Base-by-base conservation (phyloP, 2,888 invertebrate species). In the Conus canariensis region DNA sequence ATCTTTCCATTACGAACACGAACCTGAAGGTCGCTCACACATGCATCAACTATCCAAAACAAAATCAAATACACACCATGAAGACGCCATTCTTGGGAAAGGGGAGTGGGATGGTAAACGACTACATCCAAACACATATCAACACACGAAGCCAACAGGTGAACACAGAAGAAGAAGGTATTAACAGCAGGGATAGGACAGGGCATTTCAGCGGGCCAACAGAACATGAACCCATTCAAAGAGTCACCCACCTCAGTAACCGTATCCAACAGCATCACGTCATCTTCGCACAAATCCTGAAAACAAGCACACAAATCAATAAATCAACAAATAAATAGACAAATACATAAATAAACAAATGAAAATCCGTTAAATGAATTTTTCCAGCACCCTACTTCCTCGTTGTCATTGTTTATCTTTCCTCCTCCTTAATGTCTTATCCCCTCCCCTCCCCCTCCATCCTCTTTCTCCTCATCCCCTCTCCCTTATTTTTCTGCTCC, bases 201-300 rank as follows among this genome's bases (percentile, higher is more conserved):
- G 45, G 45, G 45, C 2, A 45, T 45, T 45, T 45, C 45, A 45
- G 45, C 45, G 4, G 45, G 45, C 45, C 45, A 45, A 45, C 45
- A 45, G 45, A 45, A 45, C 45, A 45, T 45, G 45, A 45, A 45
- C 4, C 45, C 45, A 70, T n/a, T 22, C 22, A 70, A 70, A 4
- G 22, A 70, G 10, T 14, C 82, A 87, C 92, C 67, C 88, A 94
- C 95, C 93, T 94, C 95, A 93, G 97, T 97, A 95, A 98, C 97
- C 25, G 98, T 97, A 96, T 99, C 99, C 94, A 99, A 96, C 64
- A 99, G 96, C 97, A 98, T 98, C 67, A 98, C 97, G 96, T 98
- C 98, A 96, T 98, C 98, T 77, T 98, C 98, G 90, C 98, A 92
- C 25, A 95, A 92, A 91, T 95, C 98, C 96, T 97, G 97, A 95